Percentiles rank a stretch among this genome's conserved stretches.
Evolutionary conservation across 2,113 vertebrate species (phyloP).

Genomic region (Muntiacus reevesi): DNA sequence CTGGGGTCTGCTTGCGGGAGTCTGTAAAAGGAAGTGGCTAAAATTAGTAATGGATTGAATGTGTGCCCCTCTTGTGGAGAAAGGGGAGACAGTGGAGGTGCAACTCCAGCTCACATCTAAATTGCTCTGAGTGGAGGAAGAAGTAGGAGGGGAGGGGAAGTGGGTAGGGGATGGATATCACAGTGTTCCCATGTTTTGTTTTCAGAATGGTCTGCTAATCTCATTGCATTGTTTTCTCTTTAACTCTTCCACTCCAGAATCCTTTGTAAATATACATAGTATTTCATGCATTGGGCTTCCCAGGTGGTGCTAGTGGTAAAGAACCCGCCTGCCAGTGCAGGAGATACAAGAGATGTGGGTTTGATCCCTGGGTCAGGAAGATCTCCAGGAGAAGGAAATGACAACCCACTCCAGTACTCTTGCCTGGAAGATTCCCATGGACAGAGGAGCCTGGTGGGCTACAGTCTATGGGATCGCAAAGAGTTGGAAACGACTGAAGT

Average conservation of each 20-base stretch:
- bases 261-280: not conserved
- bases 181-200: not conserved
- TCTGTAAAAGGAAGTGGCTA: conserved; percentile 30
- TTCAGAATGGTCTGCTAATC: not conserved
- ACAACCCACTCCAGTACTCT: not conserved
- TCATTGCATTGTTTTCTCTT: not conserved
- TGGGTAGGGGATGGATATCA: fast-evolving
- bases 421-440: not conserved
- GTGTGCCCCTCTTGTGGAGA: not conserved
- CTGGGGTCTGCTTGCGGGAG: not conserved
- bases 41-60: conserved; percentile 49
- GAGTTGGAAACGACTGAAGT: not conserved
- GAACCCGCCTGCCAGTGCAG: not conserved
- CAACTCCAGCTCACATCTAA: not conserved
- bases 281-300: not conserved
- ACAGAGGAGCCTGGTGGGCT: not conserved
- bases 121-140: not conserved
- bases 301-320: not conserved
- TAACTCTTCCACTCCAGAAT: not conserved
- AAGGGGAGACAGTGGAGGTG: not conserved
- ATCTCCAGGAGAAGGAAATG: not conserved
- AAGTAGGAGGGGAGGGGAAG: not conserved
- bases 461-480: not conserved
- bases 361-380: not conserved
- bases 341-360: not conserved